Evolutionary conservation across 2,113 vertebrate species (phyloP).

Genomic region (Rostratula benghalensis): DNA sequence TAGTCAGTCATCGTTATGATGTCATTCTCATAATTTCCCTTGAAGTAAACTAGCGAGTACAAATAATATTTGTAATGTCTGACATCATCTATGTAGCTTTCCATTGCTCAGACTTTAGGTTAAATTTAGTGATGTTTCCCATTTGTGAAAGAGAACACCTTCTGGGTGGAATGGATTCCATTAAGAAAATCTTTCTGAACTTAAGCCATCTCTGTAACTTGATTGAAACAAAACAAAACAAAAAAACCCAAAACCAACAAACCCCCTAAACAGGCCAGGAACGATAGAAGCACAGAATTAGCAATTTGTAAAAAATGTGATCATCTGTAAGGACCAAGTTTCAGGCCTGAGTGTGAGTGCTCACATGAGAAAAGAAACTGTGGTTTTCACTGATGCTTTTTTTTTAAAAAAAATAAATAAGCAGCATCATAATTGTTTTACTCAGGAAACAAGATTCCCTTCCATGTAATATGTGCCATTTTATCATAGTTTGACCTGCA

Average conservation of each 20-base stretch:
- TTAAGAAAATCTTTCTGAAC: conserved; percentile 71
- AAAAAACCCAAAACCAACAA: neutral
- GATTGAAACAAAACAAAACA: conserved; percentile 13
- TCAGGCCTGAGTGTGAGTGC: neutral
- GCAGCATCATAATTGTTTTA: neutral
- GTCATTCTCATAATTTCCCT: conserved; percentile 80
- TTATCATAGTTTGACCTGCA: neutral
- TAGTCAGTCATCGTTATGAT: conserved; percentile 80
- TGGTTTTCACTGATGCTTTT: neutral
- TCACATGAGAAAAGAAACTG: neutral
- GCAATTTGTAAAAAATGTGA: conserved; percentile 9
- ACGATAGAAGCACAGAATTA: neutral
- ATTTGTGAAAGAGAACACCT: conserved; percentile 78
- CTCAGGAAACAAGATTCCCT: neutral
- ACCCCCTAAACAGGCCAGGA: neutral
- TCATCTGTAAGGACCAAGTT: neutral
- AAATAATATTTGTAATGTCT: conserved; percentile 86
- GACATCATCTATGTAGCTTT: conserved; percentile 85
- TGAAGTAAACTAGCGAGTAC: conserved; percentile 81
- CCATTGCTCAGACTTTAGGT: conserved; percentile 76
- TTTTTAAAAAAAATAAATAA: neutral
- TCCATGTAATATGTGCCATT: neutral
- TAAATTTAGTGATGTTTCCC: conserved; percentile 77
- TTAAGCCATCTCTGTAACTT: conserved; percentile 63
- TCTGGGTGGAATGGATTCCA: conserved; percentile 70